These are phyloP conservation scores for Rapana venosa DNA, from an alignment of 2,888 invertebrate species.

Conservation along the genomic window DNA sequence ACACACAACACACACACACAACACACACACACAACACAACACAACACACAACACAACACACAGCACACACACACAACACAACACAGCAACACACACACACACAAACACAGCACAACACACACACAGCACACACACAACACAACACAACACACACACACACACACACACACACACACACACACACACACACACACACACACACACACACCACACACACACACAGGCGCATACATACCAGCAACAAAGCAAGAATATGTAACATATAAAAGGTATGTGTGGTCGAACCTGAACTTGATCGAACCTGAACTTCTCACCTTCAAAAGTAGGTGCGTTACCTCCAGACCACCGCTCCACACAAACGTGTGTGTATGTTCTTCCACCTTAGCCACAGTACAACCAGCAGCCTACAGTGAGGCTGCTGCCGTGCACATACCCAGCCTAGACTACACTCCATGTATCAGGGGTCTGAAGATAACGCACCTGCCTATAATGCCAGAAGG, in stretches of 20 bases:
- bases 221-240: not conserved
- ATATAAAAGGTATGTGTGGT: too few species aligned
- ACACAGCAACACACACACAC: conserved; percentile 12
- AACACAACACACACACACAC: conserved; percentile 12
- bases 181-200: conserved; percentile 16
- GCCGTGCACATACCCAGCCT: too few species aligned
- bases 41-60: too few species aligned
- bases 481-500: too few species aligned
- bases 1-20: not conserved
- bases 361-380: not conserved
- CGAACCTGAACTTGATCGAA: not conserved
- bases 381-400: too few species aligned
- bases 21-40: conserved; percentile 38
- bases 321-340: too few species aligned
- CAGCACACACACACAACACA: conserved; percentile 10
- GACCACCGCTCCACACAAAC: too few species aligned
- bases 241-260: too few species aligned
- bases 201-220: conserved; percentile 17
- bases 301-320: not conserved
- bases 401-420: too few species aligned
- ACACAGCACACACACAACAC: conserved; percentile 17
- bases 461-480: too few species aligned
- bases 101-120: not conserved
- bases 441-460: too few species aligned
- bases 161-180: conserved; percentile 1